Evolutionary conservation across 2,888 invertebrate genomes (phyloP).

Genomic region (Lycia hirtaria): DNA sequence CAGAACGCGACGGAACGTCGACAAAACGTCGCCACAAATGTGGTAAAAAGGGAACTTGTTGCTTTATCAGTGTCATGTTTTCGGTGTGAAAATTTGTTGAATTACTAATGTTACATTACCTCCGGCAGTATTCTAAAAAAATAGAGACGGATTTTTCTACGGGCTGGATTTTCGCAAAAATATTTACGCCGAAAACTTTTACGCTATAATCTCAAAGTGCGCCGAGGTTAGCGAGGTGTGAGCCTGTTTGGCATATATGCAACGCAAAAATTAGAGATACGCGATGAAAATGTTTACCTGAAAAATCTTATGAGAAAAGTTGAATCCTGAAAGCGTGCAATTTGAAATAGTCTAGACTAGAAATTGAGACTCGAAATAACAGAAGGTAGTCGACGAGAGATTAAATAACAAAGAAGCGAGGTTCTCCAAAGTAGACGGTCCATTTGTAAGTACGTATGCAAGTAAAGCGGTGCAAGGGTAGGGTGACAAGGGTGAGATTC

Average conservation of each 20-base stretch:
- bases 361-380: conserved; percentile 10
- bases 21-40: conserved; percentile 71
- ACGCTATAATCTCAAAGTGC: conserved; percentile 15
- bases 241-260: background rate
- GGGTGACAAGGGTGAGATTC: conserved; percentile 58
- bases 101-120: conserved; percentile 51
- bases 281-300: background rate
- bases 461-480: conserved; percentile 47
- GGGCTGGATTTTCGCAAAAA: conserved; percentile 25
- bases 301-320: conserved; percentile 12
- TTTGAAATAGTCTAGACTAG: conserved; percentile 25
- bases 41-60: conserved; percentile 78
- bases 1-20: conserved; percentile 55
- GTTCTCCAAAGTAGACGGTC: conserved; percentile 30
- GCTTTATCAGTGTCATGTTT: conserved; percentile 77
- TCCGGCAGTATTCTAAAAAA: conserved; percentile 45
- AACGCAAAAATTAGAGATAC: background rate
- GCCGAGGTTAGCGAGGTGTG: conserved; percentile 3
- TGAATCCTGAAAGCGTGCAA: conserved; percentile 5
- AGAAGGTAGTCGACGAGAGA: conserved; percentile 17
- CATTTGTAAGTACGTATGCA: conserved; percentile 44
- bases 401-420: conserved; percentile 35
- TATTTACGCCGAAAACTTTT: conserved; percentile 21
- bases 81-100: conserved; percentile 61
- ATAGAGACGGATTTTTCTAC: conserved; percentile 35